Conservation (phyloP, 2,113 vertebrate species). For the Brienomyrus longianalis region DNA sequence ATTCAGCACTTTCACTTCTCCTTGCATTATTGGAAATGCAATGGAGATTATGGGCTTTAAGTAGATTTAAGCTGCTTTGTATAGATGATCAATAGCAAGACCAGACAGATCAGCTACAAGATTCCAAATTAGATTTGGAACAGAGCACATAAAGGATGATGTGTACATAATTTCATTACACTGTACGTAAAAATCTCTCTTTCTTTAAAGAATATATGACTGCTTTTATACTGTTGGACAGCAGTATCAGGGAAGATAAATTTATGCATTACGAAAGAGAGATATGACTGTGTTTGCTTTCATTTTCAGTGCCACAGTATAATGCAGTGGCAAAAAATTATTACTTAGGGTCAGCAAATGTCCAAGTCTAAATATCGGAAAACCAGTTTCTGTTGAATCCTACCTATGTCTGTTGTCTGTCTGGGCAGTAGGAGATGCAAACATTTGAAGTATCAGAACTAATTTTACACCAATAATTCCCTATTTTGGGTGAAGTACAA, state of each 20-base stretch:
- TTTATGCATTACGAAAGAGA: background rate
- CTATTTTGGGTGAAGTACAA: background rate
- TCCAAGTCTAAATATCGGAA: background rate
- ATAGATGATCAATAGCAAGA: background rate
- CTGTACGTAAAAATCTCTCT: background rate
- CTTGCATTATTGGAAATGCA: conserved; percentile 24
- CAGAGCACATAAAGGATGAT: background rate
- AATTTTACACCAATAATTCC: background rate
- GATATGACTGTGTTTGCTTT: background rate
- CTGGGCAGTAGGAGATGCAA: background rate
- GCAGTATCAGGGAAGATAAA: background rate
- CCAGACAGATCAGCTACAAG: background rate
- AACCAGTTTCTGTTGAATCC: background rate
- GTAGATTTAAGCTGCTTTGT: background rate
- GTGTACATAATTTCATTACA: background rate
- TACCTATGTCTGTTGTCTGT: background rate
- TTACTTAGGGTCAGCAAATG: background rate
- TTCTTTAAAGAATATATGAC: background rate
- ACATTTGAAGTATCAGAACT: background rate
- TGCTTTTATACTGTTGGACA: background rate
- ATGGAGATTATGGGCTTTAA: conserved; percentile 29
- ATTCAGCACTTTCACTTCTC: background rate
- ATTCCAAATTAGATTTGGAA: background rate
- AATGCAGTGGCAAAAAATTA: background rate
- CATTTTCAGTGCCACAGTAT: background rate